phyloP scores from a whole-genome alignment of 2,888 invertebrate genomes.

The Nezara viridula region DNA sequence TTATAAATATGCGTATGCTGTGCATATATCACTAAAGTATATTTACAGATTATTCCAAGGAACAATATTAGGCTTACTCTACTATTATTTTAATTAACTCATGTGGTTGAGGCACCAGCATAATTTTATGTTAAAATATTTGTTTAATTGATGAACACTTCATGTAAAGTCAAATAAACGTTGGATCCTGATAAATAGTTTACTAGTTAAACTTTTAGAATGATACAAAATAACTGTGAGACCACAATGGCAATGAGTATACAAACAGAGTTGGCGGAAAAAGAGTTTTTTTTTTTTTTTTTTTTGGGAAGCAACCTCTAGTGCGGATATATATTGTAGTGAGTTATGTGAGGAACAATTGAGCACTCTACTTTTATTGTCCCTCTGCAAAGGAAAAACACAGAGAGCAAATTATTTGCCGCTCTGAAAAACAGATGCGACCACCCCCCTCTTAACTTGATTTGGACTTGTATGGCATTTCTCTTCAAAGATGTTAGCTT shows the following conservation, averaged over 20 bases:
- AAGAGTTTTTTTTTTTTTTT: background rate
- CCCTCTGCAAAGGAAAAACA: conserved; percentile 9
- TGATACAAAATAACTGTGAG: background rate
- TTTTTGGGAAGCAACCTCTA: background rate
- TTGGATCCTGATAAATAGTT: background rate
- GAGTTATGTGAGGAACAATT: conserved; percentile 26
- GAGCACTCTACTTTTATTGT: conserved; percentile 22
- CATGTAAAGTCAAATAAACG: background rate
- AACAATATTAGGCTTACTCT: no score
- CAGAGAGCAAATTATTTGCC: conserved; percentile 17
- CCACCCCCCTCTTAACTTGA: background rate
- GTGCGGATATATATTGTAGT: conserved; percentile 11
- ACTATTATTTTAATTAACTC: no score
- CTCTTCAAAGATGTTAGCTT: background rate
- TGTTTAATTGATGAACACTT: no score
- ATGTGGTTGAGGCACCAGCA: no score
- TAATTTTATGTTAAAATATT: no score
- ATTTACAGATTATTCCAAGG: no score
- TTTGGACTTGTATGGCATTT: conserved; percentile 1
- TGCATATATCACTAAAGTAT: no score
- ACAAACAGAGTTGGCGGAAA: background rate
- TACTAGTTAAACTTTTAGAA: background rate
- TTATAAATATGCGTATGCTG: no score
- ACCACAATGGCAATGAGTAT: background rate
- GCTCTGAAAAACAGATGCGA: conserved; percentile 20